Percentiles rank a stretch among this genome's conserved stretches.
Conservation (phyloP, 35 echinoderm and acorn worm genomes). For the Ophiothrix spiculata region DNA sequence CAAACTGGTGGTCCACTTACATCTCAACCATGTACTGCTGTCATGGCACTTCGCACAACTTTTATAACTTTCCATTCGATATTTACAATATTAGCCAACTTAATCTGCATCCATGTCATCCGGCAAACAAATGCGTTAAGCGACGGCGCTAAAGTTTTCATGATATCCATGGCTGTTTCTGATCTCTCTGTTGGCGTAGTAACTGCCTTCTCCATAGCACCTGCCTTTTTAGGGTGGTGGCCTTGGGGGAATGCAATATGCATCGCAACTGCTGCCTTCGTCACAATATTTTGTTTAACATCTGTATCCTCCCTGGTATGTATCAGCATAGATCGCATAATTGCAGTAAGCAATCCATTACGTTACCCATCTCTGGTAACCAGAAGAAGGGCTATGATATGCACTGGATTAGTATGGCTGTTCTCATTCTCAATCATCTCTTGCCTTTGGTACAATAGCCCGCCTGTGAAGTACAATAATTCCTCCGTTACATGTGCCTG, state of each 20-base stretch:
- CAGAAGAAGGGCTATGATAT: not conserved
- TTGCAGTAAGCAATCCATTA: constrained; percentile 14
- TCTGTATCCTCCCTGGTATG: constrained; percentile 30
- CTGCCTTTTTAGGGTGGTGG: not conserved
- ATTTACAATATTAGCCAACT: constrained; percentile 19
- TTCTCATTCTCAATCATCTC: not conserved
- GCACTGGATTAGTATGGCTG: not conserved
- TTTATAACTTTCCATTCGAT: constrained; percentile 19
- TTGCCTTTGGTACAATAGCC: not conserved
- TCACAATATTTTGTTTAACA: constrained; percentile 31
- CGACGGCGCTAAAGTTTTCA: constrained; percentile 34
- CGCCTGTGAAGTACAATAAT: constrained; percentile 21
- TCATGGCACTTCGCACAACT: not conserved
- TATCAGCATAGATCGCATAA: constrained; percentile 20
- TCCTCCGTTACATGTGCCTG: not conserved
- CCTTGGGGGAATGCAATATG: constrained; percentile 12
- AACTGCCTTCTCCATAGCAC: constrained; percentile 5
- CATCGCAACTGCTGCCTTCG: constrained; percentile 14
- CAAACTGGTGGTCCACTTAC: too few species aligned
- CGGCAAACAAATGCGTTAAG: not conserved
- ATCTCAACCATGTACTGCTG: not conserved
- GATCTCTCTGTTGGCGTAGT: constrained; percentile 23
- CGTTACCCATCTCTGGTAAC: constrained; percentile 24
- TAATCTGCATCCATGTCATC: constrained; percentile 19
- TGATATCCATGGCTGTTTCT: constrained; percentile 16